A percentile compares a stretch with the other conserved stretches of the same genome.
Conservation (phyloP, 1,140 invertebrate species). For the Holcopasites calliopsidis region DNA sequence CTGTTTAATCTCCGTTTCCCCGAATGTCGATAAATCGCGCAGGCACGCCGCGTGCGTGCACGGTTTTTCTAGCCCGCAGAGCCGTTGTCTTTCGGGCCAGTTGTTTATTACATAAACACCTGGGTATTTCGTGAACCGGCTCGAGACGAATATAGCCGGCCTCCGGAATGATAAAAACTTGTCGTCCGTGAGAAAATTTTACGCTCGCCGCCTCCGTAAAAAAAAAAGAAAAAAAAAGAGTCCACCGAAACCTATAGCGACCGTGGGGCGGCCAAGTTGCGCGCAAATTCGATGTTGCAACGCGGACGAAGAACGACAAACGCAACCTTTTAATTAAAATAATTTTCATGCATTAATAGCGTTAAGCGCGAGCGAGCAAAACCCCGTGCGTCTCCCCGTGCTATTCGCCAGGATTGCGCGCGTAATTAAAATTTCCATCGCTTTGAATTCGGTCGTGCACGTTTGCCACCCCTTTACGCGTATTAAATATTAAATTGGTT, state of each 20-base stretch:
- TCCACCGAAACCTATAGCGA: too few species aligned
- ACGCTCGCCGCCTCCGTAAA: too few species aligned
- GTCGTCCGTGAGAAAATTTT: background rate
- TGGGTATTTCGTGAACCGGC: background rate
- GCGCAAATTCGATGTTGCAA: background rate
- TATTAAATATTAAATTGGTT: conserved; percentile 33
- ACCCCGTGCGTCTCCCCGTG: too few species aligned
- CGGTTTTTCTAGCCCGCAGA: conserved; percentile 12
- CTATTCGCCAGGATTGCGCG: background rate
- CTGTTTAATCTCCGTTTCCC: conserved; percentile 29
- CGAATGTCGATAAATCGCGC: conserved; percentile 29
- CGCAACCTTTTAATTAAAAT: conserved; percentile 34
- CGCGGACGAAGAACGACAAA: background rate
- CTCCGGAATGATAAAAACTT: background rate
- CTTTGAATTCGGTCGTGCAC: conserved; percentile 6
- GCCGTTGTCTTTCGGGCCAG: background rate
- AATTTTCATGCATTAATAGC: conserved; percentile 5
- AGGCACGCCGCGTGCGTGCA: background rate
- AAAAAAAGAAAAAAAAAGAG: too few species aligned
- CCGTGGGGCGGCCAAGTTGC: background rate
- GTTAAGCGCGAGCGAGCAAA: too few species aligned
- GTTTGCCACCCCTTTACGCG: background rate
- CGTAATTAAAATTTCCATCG: conserved; percentile 38
- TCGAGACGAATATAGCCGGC: background rate
- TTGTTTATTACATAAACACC: conserved; percentile 7